These are phyloP conservation scores for Coregonus sp. DNA, from an alignment of 2,797 vertebrate species.

Conservation along the genomic window DNA sequence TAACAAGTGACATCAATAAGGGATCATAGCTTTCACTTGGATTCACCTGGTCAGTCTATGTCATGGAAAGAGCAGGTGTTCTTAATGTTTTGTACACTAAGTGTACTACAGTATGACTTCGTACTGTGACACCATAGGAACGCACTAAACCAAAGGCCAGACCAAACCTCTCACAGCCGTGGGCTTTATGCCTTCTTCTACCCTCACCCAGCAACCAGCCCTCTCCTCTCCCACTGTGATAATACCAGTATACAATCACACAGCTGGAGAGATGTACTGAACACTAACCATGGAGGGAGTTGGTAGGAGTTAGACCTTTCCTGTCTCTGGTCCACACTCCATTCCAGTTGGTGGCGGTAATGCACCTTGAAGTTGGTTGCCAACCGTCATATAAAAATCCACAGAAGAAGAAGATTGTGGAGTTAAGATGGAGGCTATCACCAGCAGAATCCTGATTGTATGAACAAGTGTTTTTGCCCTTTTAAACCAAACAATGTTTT, in stretches of 20 bases:
- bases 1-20: too few relatives aligned
- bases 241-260: neutral
- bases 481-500: neutral
- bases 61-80: too few relatives aligned
- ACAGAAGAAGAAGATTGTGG: neutral
- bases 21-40: too few relatives aligned
- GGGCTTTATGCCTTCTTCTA: neutral
- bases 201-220: neutral
- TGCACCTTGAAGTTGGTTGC: too few relatives aligned
- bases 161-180: neutral
- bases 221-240: neutral
- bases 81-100: too few relatives aligned
- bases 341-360: too few relatives aligned
- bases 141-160: neutral
- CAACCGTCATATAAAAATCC: too few relatives aligned
- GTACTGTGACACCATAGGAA: neutral
- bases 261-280: neutral
- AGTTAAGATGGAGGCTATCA: neutral
- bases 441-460: neutral
- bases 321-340: too few relatives aligned
- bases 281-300: neutral
- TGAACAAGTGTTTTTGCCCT: neutral
- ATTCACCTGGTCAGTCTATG: too few relatives aligned
- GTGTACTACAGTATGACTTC: neutral
- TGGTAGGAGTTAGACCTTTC: neutral